These are phyloP conservation scores for Lophura nycthemera DNA, from an alignment of 2,113 vertebrate genomes.

Conservation along the genomic window DNA sequence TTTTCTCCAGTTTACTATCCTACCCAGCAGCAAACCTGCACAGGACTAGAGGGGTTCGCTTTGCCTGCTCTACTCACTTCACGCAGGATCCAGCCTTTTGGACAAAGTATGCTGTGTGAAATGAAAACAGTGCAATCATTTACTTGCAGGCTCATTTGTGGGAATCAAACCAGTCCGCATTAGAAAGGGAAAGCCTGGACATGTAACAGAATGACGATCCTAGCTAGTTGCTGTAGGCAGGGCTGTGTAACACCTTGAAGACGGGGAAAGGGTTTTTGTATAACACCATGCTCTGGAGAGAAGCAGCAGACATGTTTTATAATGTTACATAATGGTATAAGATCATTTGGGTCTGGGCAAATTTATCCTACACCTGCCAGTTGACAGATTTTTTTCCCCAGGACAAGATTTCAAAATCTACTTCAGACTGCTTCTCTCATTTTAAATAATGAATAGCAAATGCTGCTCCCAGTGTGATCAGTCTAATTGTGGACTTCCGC, in stretches of 20 bases:
- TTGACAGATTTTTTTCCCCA: neutral
- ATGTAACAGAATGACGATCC: neutral
- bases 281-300: neutral
- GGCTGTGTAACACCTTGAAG: neutral
- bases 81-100: neutral
- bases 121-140: neutral
- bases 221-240: neutral
- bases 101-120: neutral
- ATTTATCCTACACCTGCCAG: neutral
- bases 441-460: neutral
- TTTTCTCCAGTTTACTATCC: neutral
- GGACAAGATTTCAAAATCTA: slow-evolving; percentile 1
- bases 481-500: neutral
- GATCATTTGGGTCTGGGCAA: rapidly evolving
- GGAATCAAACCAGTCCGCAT: slow-evolving; percentile 16
- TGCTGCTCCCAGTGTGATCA: neutral
- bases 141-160: neutral
- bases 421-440: neutral
- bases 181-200: slow-evolving; percentile 41
- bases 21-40: neutral
- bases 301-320: neutral
- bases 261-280: neutral
- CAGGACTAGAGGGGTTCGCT: neutral
- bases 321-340: neutral
- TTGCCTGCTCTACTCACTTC: neutral